These are phyloP conservation scores for Coptodon bakossiorum DNA, from an alignment of 2,113 vertebrate species.

Conservation along the genomic window DNA sequence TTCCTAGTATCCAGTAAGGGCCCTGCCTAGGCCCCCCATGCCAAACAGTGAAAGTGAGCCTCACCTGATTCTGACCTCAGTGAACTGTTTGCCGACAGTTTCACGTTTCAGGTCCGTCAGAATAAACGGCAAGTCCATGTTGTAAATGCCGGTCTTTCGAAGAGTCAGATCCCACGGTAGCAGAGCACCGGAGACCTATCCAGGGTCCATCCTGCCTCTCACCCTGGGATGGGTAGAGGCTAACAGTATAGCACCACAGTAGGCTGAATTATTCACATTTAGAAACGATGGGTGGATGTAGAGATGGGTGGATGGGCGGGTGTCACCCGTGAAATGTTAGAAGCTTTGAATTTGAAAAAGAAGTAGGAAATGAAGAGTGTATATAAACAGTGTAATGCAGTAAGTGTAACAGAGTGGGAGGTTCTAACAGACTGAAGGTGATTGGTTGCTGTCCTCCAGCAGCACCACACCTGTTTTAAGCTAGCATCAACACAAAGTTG, in stretches of 20 bases:
- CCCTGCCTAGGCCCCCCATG: no score
- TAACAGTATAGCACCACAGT: background rate
- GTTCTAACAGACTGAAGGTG: background rate
- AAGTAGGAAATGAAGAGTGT: background rate
- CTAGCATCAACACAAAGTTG: background rate
- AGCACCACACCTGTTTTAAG: background rate
- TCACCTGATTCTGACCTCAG: no score
- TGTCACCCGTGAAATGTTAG: background rate
- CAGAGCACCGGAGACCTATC: no score
- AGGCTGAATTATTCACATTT: background rate
- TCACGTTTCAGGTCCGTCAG: no score
- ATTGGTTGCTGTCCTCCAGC: background rate
- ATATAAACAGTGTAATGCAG: background rate
- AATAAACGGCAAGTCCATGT: no score
- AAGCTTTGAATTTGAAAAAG: background rate
- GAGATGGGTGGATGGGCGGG: background rate
- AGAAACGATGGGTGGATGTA: background rate
- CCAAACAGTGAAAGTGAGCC: no score
- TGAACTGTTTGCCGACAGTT: no score
- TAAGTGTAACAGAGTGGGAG: background rate
- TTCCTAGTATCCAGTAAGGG: no score
- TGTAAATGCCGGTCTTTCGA: no score
- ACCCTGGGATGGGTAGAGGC: no score
- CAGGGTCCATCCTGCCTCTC: no score
- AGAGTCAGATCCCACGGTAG: no score